These are phyloP conservation scores for Novumbra hubbsi DNA, from an alignment of 2,797 vertebrate species.

Conservation along the genomic window DNA sequence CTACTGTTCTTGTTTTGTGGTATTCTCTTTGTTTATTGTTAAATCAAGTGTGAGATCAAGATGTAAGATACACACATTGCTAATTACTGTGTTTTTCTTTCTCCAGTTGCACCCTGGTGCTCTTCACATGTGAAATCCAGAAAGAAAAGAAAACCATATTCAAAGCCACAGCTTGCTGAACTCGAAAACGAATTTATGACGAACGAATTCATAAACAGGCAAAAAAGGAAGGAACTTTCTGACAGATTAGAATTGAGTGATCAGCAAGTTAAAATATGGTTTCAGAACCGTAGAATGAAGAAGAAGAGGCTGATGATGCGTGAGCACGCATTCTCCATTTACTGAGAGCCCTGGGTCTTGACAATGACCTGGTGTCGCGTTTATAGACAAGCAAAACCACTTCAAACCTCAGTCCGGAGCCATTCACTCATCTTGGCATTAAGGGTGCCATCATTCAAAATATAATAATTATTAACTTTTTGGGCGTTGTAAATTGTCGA, in stretches of 20 bases:
- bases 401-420: constrained; percentile 18
- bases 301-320: constrained; percentile 92
- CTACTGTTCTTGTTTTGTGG: neutral
- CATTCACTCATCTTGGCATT: constrained; percentile 12
- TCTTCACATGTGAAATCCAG: constrained; percentile 83
- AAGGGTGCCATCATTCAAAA: neutral
- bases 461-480: constrained; percentile 3
- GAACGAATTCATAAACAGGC: constrained; percentile 93
- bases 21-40: neutral
- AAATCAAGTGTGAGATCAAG: constrained; percentile 9
- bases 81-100: constrained; percentile 6
- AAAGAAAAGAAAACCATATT: constrained; percentile 95
- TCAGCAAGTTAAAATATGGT: constrained; percentile 85
- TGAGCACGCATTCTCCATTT: constrained; percentile 84
- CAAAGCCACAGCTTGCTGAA: constrained; percentile 91
- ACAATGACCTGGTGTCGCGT: constrained; percentile 54
- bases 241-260: constrained; percentile 86
- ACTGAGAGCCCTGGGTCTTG: constrained; percentile 74
- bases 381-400: constrained; percentile 50
- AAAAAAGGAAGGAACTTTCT: constrained; percentile 91
- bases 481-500: neutral
- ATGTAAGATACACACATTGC: neutral
- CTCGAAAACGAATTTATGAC: constrained; percentile 93
- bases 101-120: constrained; percentile 85
- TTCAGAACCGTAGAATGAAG: constrained; percentile 91